Evolutionary conservation across 2,113 vertebrate genomes (phyloP), one percentile per base, ranked within the genome.

Genomic region (Ciconia maguari): DNA sequence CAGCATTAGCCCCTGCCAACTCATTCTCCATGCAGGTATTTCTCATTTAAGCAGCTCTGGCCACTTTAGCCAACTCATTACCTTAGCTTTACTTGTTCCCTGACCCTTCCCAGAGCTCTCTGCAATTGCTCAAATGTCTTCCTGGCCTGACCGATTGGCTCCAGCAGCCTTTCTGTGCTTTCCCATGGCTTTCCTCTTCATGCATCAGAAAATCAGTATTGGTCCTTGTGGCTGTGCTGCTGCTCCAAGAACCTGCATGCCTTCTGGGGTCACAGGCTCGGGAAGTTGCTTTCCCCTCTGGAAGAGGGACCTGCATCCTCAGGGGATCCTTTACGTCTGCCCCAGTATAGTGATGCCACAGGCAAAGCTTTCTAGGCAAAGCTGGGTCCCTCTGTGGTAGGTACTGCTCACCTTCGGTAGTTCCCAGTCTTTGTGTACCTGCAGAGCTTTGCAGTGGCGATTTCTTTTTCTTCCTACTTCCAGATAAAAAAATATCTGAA

Each of bases 81-180:
- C 76, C 38, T 58, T 65, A 66, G 58, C 36, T 87, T 89, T 69
- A 42, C 24, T 72, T 74, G 72, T 94, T 87, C 51, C 15, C 60
- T 94, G 83, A 80, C 42, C 72, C 58, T 20, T 36, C 2, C 2
- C 83, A 74, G 64, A 70, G 19, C 62, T 83, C 20, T 46, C 58
- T 57, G 26, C 71, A 51, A 13, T 71, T 58, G 64, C 76, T 90
- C 4, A 4, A 1, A 34, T 87, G 89, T 69, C 34, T 52, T 70
- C 19, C 8, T 25, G 41, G 34, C 57, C 69, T 6, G 15, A 54
- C 15, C 0, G 0, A 51, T 61, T 1, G 1, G 57, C 49, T 88
- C 61, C 82, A 71, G 55, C 52, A 90, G 78, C 65, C 44, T 62
- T 82, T n/a, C 75, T 55, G 38, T 64, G 44, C 57, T 76, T 78